Evolutionary conservation across 2,113 vertebrate genomes (phyloP).

Genomic region (Nesospiza acunhae): DNA sequence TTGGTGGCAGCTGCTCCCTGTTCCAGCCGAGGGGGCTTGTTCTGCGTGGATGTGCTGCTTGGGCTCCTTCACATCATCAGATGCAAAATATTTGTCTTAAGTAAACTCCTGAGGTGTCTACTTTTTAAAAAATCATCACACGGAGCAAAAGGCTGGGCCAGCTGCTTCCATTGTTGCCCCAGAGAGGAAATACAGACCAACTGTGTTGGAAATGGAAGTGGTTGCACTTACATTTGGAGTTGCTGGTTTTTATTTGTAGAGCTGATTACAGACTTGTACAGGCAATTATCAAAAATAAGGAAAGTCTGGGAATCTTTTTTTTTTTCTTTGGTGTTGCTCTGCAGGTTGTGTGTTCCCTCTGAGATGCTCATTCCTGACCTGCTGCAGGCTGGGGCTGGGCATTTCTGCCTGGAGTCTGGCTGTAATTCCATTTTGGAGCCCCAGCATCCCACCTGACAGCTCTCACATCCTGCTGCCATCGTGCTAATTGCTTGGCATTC

Average conservation of each 20-base stretch:
- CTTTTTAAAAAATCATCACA: neutral
- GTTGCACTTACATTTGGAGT: neutral
- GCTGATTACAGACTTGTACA: neutral
- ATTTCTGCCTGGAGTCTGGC: neutral
- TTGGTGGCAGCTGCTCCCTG: neutral
- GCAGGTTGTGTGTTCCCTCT: neutral
- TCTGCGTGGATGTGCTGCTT: accelerated
- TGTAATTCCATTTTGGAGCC: neutral
- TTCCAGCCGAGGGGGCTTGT: neutral
- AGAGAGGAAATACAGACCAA: neutral
- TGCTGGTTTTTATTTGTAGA: neutral
- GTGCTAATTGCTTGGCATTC: neutral
- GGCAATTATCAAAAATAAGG: neutral
- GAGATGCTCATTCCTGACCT: accelerated
- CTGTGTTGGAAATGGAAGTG: neutral
- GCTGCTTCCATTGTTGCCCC: neutral
- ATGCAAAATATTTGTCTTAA: neutral
- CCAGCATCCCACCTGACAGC: neutral
- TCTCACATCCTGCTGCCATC: neutral
- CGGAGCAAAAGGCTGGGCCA: neutral
- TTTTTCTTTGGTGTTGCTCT: neutral
- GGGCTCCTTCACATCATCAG: neutral
- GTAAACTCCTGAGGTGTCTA: neutral
- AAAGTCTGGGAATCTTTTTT: neutral
- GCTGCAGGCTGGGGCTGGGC: neutral